Percentiles rank a stretch among this genome's conserved stretches.
phyloP scores from a whole-genome alignment of 1,140 invertebrate genomes.

The Ceratoteleas bidentatus region DNA sequence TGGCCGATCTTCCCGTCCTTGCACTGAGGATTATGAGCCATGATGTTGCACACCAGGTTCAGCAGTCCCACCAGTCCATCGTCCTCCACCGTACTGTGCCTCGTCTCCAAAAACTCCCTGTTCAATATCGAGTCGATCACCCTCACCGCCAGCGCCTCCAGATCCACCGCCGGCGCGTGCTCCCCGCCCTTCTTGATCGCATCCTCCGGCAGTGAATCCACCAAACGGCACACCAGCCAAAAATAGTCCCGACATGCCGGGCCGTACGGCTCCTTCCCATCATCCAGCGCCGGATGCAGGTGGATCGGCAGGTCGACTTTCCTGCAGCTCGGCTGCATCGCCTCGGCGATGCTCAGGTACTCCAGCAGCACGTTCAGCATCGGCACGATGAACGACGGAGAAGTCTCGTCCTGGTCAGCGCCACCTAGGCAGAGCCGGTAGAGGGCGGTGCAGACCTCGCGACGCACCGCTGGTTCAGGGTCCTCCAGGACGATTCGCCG shows the following conservation, averaged over 20 bases:
- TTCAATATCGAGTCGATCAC: slow-evolving; percentile 88
- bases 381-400: slow-evolving; percentile 84
- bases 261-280: slow-evolving; percentile 95
- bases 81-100: slow-evolving; percentile 91
- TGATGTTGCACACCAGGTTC: slow-evolving; percentile 91
- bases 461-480: slow-evolving; percentile 91
- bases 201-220: slow-evolving; percentile 91
- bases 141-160: slow-evolving; percentile 89
- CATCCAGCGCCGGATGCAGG: slow-evolving; percentile 85
- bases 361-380: slow-evolving; percentile 90
- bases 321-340: slow-evolving; percentile 88
- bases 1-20: slow-evolving; percentile 91
- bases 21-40: slow-evolving; percentile 93
- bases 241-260: slow-evolving; percentile 97
- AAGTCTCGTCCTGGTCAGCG: slow-evolving; percentile 81
- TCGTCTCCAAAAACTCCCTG: slow-evolving; percentile 90
- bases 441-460: slow-evolving; percentile 93
- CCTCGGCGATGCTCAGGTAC: slow-evolving; percentile 90
- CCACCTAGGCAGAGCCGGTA: slow-evolving; percentile 92
- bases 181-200: slow-evolving; percentile 86
- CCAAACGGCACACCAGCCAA: slow-evolving; percentile 93
- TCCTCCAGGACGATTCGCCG: slow-evolving; percentile 90
- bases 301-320: slow-evolving; percentile 78
- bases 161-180: slow-evolving; percentile 82
- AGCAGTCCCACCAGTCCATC: slow-evolving; percentile 95